Evolutionary conservation across 2,888 invertebrate species (phyloP).

Genomic region (Microctonus brassicae): DNA sequence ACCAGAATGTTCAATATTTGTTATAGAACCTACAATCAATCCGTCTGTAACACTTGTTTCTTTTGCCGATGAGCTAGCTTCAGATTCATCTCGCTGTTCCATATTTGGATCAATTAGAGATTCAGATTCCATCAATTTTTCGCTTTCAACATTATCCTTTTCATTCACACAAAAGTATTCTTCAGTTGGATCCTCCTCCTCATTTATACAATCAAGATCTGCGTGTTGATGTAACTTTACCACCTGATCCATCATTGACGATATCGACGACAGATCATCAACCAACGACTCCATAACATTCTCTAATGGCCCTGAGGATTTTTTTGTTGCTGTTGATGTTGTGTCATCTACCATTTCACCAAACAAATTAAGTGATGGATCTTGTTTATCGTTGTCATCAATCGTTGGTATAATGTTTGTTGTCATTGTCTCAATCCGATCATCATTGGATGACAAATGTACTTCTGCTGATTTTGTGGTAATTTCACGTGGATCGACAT

Average conservation of each 20-base stretch:
- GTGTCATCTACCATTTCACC: no score
- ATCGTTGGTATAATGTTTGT: not conserved
- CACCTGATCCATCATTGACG: not conserved
- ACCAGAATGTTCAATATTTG: not conserved
- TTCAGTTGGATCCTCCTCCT: conserved; percentile 45
- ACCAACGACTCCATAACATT: conserved; percentile 48
- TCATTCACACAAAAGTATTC: conserved; percentile 43
- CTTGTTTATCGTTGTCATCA: not conserved
- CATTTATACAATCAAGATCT: conserved; percentile 60
- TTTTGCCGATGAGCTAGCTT: conserved; percentile 46
- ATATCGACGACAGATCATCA: conserved; percentile 44
- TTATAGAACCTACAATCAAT: conserved; percentile 29
- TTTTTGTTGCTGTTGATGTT: not conserved
- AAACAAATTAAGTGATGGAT: no score
- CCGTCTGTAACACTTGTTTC: conserved; percentile 48
- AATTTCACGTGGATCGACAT: not conserved
- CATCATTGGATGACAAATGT: not conserved
- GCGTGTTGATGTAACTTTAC: conserved; percentile 44
- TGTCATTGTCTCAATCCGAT: not conserved
- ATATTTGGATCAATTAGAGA: conserved; percentile 30
- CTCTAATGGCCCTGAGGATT: not conserved
- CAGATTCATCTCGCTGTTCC: conserved; percentile 31
- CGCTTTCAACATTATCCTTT: conserved; percentile 42
- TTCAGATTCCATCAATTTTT: conserved; percentile 36
- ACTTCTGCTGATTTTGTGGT: not conserved